Evolutionary conservation across 2,888 invertebrate species (phyloP), one percentile per base, ranked within the genome.

Genomic region (Podabrus alpinus): DNA sequence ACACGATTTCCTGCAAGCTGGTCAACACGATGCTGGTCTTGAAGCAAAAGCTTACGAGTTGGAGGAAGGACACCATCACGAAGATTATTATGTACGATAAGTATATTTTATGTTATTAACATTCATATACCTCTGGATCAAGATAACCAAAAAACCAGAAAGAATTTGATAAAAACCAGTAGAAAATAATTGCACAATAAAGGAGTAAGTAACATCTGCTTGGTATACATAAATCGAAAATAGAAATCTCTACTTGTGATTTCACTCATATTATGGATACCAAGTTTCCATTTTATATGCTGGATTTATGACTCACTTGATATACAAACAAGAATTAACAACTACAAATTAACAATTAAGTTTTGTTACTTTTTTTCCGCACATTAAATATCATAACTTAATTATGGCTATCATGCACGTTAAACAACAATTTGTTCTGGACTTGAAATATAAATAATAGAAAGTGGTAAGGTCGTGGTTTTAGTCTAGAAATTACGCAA

Each of bases 391-490:
- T 45, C 45, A 45, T 45, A 45, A 45, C 45, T 45, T n/a, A 45
- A 45, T 45, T 45, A 45, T 45, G n/a, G 45, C n/a, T 45, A 45
- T 45, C 45, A 45, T 45, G 45, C 45, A 45, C 45, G 45, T 45
- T 45, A n/a, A 45, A 45, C 45, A 45, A n/a, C 45, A 45, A 45
- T 45, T 45, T 45, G 45, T 45, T 45, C 45, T 15, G n/a, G 16
- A 19, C 19, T 19, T 64, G 62, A 19, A 62, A 68, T 69, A 24
- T 17, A 68, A 16, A 15, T 71, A 62, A 66, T 68, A 73, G 72
- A 73, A 73, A 73, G 72, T 68, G 29, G 24, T 68, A 72, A 72
- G 72, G 72, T 73, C 68, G 68, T 45, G 68, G 72, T 68, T 62
- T 61, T 68, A 67, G 72, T 72, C 72, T 62, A 21, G 10, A 71